Evolutionary conservation across 2,113 vertebrate genomes (phyloP), one percentile per base, ranked within the genome.

Genomic region (Mellivora capensis): DNA sequence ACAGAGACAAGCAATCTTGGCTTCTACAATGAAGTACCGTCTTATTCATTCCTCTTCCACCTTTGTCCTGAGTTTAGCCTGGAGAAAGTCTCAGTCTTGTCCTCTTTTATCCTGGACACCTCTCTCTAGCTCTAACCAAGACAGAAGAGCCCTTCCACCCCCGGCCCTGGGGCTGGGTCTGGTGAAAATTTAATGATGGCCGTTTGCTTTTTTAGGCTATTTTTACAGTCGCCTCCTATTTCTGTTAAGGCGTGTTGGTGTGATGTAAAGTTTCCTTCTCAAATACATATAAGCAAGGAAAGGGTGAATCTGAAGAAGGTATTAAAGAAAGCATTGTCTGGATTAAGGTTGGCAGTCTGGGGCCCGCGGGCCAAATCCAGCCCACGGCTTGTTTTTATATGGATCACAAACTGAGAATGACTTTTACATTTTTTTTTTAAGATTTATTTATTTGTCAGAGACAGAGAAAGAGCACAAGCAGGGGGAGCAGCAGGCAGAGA

Each of bases 1-100:
- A 2, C 17, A 21, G 34, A 69, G 1, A 21, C 11, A 23, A 77
- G 21, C 59, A 17, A 11, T 8, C 0, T 7, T 12, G 37, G 31
- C 20, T 37, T n/a, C 25, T 8, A 20, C 0, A 3, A 23, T 0
- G 61, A 64, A 17, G 6, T 6, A 20, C 12, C 8, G 27, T 57
- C n/a, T 25, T 2, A 1, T 10, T 29, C 39, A 2, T 11, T 47
- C 39, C 37, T 34, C 64, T 23, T 18, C 52, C 11, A 6, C n/a
- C 27, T 18, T 54, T 34, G 3, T 31, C 25, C 85, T 79, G 3
- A 44, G 61, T 62, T 29, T 23, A 42, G n/a, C 37, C 25, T 39
- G 27, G n/a, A 85, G 34, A 44, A 61, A 13, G 21, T 54, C 59
- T 64, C 23, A 0, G 13, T 25, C 34, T 91, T 12, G 1, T 20